A percentile compares a stretch with the other conserved stretches of the same genome.
Evolutionary conservation across 2,888 invertebrate species (phyloP).

Genomic region (Mesorhabditis belari): DNA sequence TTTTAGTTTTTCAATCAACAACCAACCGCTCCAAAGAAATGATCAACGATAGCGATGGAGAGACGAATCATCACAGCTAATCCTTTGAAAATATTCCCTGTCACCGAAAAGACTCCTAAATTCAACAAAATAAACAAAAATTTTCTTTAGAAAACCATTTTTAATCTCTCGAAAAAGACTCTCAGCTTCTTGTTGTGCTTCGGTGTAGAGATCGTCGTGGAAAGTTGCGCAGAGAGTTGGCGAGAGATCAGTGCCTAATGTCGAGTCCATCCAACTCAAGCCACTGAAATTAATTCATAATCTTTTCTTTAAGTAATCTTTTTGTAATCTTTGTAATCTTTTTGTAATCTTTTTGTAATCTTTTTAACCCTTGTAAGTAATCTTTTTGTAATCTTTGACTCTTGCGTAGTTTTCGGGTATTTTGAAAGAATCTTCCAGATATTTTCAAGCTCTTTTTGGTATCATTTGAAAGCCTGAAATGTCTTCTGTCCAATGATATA

Average conservation of each 20-base stretch:
- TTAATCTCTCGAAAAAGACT: neutral
- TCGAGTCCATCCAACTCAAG: neutral
- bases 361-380: too few species aligned
- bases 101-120: neutral
- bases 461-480: too few species aligned
- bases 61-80: neutral
- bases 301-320: too few species aligned
- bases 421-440: too few species aligned
- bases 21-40: neutral
- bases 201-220: neutral
- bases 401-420: too few species aligned
- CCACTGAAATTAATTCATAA: neutral
- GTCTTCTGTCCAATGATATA: too few species aligned
- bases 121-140: neutral
- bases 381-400: too few species aligned
- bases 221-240: neutral
- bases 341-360: too few species aligned
- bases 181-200: neutral
- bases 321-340: too few species aligned
- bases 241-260: neutral
- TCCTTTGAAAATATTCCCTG: neutral
- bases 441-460: too few species aligned
- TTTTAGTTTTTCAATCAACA: neutral
- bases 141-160: neutral
- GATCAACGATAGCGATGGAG: neutral